Evolutionary conservation across 2,113 vertebrate species (phyloP), one percentile per base, ranked within the genome.

Genomic region (Cnemophilus loriae): DNA sequence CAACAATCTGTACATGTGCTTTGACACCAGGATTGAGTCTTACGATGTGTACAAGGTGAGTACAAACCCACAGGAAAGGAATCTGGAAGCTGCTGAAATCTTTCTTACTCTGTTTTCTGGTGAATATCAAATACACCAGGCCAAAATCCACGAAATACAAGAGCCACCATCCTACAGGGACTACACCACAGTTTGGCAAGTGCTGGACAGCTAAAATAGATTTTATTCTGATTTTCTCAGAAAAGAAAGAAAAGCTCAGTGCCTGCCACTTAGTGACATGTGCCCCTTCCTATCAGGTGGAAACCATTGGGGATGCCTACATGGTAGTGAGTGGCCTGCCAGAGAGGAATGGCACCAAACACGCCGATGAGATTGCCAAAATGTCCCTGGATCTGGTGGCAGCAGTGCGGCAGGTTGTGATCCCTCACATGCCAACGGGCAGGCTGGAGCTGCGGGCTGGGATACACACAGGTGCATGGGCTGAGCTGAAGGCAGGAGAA

Each of bases 291-390:
- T 21, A 4, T 6, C 71, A 99, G 98, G 98, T 99, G 90, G 99
- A 99, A 96, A 99, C 99, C 14, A 99, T 99, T 1, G 98, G 99
- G 3, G 98, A 99, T 10, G 98, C 99, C 4, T 99, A 99, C 97
- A 99, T 99, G 99, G 99, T 99, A 19, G 99, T 97, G 77, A 99
- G 99, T 2, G 98, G 99, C 22, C 96, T 99, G 44, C 99, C 99
- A 1, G 98, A 99, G 96, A 98, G 98, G 91, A 99, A 99, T 2
- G 98, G 98, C 27, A 97, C 97, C 26, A 97, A 85, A 42, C 99
- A 99, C 0, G 98, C 98, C 0, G 98, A 99, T 0, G 98, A 99
- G 96, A 98, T 99, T 2, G 98, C 99, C 49, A 99, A 99, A 67
- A 99, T 99, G 99, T 97, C 99, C 9, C 98, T 99, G 97, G 99